These are phyloP conservation scores for Orycteropus afer DNA, from an alignment of 2,113 vertebrate genomes.

Conservation along the genomic window DNA sequence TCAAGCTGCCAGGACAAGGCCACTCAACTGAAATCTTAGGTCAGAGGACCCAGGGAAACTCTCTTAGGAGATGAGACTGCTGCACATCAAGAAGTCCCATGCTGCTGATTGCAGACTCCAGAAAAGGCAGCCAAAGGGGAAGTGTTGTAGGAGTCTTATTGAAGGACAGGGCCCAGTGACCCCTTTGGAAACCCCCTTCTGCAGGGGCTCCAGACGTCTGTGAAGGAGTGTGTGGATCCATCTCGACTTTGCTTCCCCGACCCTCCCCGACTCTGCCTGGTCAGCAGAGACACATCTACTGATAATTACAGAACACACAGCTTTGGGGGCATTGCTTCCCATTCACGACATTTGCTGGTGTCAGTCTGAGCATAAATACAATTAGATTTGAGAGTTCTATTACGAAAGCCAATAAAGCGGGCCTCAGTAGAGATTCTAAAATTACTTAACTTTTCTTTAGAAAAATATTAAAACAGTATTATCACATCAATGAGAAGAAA, in stretches of 20 bases:
- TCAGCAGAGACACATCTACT: constrained; percentile 65
- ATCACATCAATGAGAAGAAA: constrained; percentile 90
- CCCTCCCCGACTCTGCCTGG: constrained; percentile 1
- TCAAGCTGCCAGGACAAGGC: fast-evolving
- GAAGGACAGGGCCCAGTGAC: fast-evolving
- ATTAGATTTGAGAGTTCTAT: constrained; percentile 89
- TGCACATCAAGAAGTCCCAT: fast-evolving
- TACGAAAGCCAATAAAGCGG: constrained; percentile 89
- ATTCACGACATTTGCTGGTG: constrained; percentile 83
- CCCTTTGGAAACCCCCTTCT: background rate
- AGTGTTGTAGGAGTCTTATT: fast-evolving
- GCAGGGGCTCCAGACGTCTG: background rate
- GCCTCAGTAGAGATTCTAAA: constrained; percentile 89
- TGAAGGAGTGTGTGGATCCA: background rate
- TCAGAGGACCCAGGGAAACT: background rate
- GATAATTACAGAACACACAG: constrained; percentile 77
- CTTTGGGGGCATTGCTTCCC: constrained; percentile 81
- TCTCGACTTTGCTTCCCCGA: background rate
- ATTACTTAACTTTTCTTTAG: constrained; percentile 91
- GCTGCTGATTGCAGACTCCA: background rate
- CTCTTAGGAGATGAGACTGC: background rate
- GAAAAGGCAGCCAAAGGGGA: background rate
- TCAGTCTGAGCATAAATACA: constrained; percentile 88
- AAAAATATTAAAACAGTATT: constrained; percentile 92
- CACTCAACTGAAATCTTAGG: background rate